phyloP scores from a whole-genome alignment of 2,797 vertebrate species.

The Graptemys geographica region DNA sequence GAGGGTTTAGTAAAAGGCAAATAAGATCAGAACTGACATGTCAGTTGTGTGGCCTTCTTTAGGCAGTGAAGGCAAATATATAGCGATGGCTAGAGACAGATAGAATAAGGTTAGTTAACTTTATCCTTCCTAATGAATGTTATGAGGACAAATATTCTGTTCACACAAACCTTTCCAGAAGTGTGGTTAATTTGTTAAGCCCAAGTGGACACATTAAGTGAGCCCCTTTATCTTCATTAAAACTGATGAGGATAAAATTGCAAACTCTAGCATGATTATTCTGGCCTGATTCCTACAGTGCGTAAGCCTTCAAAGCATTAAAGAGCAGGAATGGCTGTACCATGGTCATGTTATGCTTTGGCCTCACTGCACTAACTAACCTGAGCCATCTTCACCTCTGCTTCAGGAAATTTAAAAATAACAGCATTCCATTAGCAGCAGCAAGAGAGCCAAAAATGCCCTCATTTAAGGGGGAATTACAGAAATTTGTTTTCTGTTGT shows the following conservation, averaged over 20 bases:
- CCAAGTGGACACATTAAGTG: slow-evolving; percentile 72
- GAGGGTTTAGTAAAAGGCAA: not conserved
- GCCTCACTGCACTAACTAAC: slow-evolving; percentile 25
- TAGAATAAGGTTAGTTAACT: slow-evolving; percentile 65
- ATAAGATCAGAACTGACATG: not conserved
- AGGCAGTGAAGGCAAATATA: slow-evolving; percentile 24
- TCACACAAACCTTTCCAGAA: slow-evolving; percentile 56
- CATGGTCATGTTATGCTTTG: not conserved
- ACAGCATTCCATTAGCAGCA: slow-evolving; percentile 5
- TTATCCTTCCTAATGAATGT: slow-evolving; percentile 60
- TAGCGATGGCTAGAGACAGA: slow-evolving; percentile 21
- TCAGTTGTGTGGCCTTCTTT: slow-evolving; percentile 18
- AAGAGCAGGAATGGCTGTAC: slow-evolving; percentile 41
- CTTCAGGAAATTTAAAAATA: not conserved
- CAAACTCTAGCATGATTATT: slow-evolving; percentile 70
- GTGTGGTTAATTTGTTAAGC: slow-evolving; percentile 76
- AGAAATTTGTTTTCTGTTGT: slow-evolving; percentile 2
- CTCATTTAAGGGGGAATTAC: not conserved
- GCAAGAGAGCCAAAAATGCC: not conserved
- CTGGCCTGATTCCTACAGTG: slow-evolving; percentile 31
- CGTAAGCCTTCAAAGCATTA: slow-evolving; percentile 32
- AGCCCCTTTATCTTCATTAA: slow-evolving; percentile 81
- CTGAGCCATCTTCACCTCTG: not conserved
- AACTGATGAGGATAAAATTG: slow-evolving; percentile 72
- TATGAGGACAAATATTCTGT: slow-evolving; percentile 72